These are phyloP conservation scores for Circaetus cinerascens DNA, from an alignment of 2,113 vertebrate species.

Conservation along the genomic window DNA sequence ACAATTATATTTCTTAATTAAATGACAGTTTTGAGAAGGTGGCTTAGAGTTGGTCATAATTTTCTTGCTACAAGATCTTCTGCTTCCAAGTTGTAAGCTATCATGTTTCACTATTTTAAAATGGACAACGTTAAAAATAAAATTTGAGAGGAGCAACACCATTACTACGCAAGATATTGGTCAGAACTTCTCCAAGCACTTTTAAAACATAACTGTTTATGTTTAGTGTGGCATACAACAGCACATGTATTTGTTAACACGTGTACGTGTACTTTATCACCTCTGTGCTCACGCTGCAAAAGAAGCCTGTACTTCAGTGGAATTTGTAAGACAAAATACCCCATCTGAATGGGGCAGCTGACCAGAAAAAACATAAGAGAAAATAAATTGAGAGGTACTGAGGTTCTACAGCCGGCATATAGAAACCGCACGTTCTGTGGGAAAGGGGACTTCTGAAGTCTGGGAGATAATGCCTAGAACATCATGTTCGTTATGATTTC, in stretches of 20 bases:
- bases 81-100: neutral
- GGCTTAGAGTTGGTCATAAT: neutral
- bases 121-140: neutral
- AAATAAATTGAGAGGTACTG: neutral
- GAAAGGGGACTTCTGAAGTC: neutral
- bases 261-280: neutral
- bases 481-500: neutral
- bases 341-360: neutral
- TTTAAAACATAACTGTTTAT: neutral
- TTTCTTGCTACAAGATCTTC: neutral
- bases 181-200: neutral
- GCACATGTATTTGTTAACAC: neutral
- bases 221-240: neutral
- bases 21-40: neutral
- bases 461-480: neutral
- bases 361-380: neutral
- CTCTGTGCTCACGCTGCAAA: neutral
- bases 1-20: neutral
- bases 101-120: conserved; percentile 1
- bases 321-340: neutral
- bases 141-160: neutral
- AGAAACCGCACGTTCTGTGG: neutral
- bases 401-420: neutral
- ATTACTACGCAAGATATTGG: neutral
- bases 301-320: neutral